Conservation (phyloP, 2,888 invertebrate species). For the Aplocera efformata region DNA sequence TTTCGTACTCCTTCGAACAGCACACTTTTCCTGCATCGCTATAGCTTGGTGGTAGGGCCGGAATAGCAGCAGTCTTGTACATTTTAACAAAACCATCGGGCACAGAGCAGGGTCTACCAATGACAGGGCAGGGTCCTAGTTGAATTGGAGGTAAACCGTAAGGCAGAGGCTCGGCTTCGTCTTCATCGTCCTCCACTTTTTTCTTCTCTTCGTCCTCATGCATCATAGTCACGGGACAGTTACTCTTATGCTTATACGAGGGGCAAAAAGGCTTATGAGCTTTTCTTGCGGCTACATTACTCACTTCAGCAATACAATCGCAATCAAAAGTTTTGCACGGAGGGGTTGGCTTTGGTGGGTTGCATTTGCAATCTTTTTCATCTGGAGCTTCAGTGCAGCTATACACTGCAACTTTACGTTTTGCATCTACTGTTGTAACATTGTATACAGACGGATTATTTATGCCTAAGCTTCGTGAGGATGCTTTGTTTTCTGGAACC, state of each 20-base stretch:
- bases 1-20: conserved; percentile 69
- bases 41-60: conserved; percentile 58
- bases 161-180: conserved; percentile 59
- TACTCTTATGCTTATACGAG: conserved; percentile 57
- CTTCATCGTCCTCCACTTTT: conserved; percentile 58
- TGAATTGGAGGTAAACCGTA: conserved; percentile 69
- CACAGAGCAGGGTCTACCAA: conserved; percentile 66
- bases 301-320: conserved; percentile 53
- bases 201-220: conserved; percentile 55
- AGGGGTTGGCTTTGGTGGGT: conserved; percentile 58
- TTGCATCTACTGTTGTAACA: conserved; percentile 30
- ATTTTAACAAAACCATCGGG: conserved; percentile 72
- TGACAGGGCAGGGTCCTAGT: conserved; percentile 70
- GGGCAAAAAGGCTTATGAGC: conserved; percentile 65
- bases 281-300: conserved; percentile 52
- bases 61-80: conserved; percentile 59
- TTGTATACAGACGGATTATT: conserved; percentile 39
- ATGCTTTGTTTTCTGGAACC: conserved; percentile 24
- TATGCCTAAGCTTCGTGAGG: conserved; percentile 27
- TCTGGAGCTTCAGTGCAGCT: conserved; percentile 50
- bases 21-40: conserved; percentile 69
- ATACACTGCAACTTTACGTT: conserved; percentile 35
- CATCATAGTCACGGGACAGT: conserved; percentile 57
- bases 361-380: conserved; percentile 65
- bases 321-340: conserved; percentile 69